These are phyloP conservation scores for Manacus vitellinus DNA, from an alignment of 2,113 vertebrate genomes.

Conservation along the genomic window DNA sequence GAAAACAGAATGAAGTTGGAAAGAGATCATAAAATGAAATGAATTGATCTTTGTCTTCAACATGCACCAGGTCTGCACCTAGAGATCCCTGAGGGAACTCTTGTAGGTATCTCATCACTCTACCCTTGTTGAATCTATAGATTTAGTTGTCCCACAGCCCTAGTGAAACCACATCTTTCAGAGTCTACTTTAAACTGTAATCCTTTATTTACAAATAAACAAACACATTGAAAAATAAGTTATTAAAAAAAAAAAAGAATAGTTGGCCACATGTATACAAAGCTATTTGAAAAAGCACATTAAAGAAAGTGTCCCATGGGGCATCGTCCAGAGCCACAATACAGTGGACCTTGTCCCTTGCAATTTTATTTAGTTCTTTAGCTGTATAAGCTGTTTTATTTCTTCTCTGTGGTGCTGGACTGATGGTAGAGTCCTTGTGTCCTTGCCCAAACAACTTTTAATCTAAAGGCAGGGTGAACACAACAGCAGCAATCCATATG, in stretches of 20 bases:
- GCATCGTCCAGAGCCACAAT: neutral
- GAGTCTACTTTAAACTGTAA: fast-evolving
- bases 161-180: neutral
- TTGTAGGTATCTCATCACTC: neutral
- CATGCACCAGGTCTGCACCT: neutral
- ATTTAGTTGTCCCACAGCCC: neutral
- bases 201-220: neutral
- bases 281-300: neutral
- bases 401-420: neutral
- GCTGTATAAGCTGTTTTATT: neutral
- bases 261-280: neutral
- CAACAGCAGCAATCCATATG: neutral
- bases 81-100: neutral
- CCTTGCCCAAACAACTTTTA: neutral
- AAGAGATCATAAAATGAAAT: neutral
- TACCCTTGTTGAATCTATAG: neutral
- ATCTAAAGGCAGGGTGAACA: neutral
- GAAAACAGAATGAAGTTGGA: neutral
- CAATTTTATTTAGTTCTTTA: neutral
- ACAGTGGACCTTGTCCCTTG: neutral
- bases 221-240: neutral
- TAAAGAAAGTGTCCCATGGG: neutral
- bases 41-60: neutral
- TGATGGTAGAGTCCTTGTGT: neutral
- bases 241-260: neutral